Evolutionary conservation across 2,113 vertebrate species (phyloP).

Genomic region (Albula goreensis): DNA sequence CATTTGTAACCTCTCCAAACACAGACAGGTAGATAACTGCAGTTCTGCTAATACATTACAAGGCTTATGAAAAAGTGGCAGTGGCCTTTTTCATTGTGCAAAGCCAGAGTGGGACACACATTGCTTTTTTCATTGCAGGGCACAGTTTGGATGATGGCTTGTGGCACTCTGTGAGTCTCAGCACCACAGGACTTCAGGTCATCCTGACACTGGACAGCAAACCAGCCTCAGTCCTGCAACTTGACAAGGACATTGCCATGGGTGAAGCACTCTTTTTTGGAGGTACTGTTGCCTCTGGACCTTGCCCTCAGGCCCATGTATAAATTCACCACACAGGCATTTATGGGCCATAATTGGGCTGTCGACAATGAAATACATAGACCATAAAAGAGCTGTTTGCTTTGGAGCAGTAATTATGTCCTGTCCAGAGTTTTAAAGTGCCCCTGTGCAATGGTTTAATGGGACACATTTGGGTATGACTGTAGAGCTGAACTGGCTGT

Average conservation of each 20-base stretch:
- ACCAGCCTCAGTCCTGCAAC: conserved; percentile 58
- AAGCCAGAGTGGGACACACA: background rate
- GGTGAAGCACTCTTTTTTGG: conserved; percentile 77
- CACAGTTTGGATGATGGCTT: conserved; percentile 74
- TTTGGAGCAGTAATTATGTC: background rate
- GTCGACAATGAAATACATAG: conserved; percentile 15
- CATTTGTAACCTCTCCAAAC: no score
- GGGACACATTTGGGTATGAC: background rate
- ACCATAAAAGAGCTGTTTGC: conserved; percentile 21
- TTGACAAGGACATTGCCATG: conserved; percentile 68
- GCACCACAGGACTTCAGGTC: conserved; percentile 72
- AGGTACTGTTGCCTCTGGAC: conserved; percentile 61
- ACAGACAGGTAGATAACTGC: no score
- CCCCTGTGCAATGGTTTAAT: background rate
- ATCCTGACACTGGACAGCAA: conserved; percentile 74
- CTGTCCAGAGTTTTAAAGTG: background rate
- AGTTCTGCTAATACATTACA: background rate
- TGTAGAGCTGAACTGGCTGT: background rate
- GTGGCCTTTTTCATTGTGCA: background rate
- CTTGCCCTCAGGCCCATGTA: background rate
- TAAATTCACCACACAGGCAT: background rate
- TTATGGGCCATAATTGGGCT: background rate
- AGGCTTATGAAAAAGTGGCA: no score
- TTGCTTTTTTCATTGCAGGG: conserved; percentile 58
- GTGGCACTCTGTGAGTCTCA: conserved; percentile 79